These are phyloP conservation scores for Caenorhabditis uteleia DNA, from an alignment of 2,888 invertebrate genomes.

Conservation along the genomic window DNA sequence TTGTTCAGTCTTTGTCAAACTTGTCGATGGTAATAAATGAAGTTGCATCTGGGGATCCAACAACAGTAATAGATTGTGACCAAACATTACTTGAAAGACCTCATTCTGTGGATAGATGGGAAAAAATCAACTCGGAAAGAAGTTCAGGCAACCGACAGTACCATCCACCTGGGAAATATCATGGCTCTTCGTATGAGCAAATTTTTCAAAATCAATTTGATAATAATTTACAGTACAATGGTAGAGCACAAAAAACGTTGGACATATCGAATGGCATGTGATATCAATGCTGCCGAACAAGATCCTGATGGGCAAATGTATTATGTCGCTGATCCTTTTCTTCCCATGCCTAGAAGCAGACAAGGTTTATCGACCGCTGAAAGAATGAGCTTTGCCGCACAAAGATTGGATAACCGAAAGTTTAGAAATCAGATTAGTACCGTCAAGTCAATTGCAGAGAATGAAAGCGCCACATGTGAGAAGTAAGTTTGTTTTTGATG, in stretches of 20 bases:
- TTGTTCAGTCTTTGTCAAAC: too few species aligned
- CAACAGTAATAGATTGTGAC: too few species aligned
- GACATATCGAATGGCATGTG: conserved; percentile 28
- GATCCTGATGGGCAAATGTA: conserved; percentile 24
- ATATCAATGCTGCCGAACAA: conserved; percentile 30
- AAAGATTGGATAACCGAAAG: conserved; percentile 26
- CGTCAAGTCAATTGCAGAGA: conserved; percentile 4
- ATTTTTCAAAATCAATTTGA: neutral
- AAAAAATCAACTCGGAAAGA: neutral
- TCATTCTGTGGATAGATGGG: too few species aligned
- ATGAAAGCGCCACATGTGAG: conserved; percentile 25
- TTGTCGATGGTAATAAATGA: too few species aligned
- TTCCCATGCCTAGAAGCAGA: conserved; percentile 20
- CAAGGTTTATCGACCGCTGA: conserved; percentile 4
- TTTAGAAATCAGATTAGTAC: conserved; percentile 13
- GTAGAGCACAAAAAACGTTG: conserved; percentile 27
- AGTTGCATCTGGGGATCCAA: too few species aligned
- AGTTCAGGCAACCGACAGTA: conserved; percentile 12
- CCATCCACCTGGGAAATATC: conserved; percentile 15
- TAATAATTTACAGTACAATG: conserved; percentile 19
- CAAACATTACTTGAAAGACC: too few species aligned
- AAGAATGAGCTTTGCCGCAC: conserved; percentile 35
- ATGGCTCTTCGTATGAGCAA: conserved; percentile 12
- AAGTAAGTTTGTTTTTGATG: conserved; percentile 2
- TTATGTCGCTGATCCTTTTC: conserved; percentile 26